Conservation (phyloP, 2,797 vertebrate genomes). For the Pseudotriccus pelzelni region DNA sequence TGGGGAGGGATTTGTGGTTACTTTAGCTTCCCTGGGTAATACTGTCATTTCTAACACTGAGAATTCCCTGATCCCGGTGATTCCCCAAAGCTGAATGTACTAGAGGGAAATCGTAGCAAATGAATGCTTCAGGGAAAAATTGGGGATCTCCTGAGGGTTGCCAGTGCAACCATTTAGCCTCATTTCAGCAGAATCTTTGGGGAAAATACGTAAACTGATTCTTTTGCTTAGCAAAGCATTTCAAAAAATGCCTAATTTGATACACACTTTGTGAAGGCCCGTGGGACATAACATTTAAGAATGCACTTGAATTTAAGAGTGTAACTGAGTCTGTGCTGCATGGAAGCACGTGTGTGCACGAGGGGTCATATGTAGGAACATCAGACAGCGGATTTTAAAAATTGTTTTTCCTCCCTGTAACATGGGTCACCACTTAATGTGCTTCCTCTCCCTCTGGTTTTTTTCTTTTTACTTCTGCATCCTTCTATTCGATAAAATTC, state of each 20-base stretch:
- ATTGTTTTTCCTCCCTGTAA: not conserved
- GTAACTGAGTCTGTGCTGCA: not conserved
- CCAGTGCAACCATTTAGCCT: not conserved
- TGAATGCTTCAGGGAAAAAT: not conserved
- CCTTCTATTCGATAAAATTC: not conserved
- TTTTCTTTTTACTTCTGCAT: not conserved
- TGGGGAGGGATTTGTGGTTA: not conserved
- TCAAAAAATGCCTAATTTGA: constrained; percentile 15
- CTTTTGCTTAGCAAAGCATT: constrained; percentile 39
- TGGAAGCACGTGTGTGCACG: not conserved
- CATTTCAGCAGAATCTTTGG: constrained; percentile 11
- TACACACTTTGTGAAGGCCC: not conserved
- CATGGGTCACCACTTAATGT: not conserved
- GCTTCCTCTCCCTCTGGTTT: not conserved
- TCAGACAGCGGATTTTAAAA: not conserved
- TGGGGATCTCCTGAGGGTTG: not conserved
- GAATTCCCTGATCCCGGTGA: not conserved
- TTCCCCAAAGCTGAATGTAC: not conserved
- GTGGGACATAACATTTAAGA: not conserved
- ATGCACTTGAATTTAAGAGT: not conserved
- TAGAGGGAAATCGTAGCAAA: constrained; percentile 22
- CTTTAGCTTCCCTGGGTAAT: not conserved
- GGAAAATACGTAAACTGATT: not conserved
- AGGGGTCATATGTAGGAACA: not conserved
- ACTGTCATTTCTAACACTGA: not conserved